Evolutionary conservation across 1,140 invertebrate genomes (phyloP).

Genomic region (Drosophila fuyamai): DNA sequence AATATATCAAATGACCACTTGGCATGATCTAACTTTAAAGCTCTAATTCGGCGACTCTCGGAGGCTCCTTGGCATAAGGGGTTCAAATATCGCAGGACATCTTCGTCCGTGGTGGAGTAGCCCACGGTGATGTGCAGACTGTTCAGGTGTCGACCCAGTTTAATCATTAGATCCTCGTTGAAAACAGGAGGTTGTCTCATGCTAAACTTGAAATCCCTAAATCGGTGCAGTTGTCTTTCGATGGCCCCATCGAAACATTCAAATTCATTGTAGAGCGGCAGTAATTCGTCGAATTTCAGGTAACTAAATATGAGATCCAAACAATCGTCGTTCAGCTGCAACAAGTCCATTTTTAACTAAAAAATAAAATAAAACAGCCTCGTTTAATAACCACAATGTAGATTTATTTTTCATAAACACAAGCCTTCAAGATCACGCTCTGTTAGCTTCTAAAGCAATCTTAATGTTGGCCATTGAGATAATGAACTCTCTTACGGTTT

Average conservation of each 20-base stretch:
- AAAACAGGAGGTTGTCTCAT: conserved; percentile 54
- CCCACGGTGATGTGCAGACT: conserved; percentile 60
- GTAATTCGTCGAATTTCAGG: conserved; percentile 45
- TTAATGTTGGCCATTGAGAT: neutral
- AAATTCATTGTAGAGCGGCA: conserved; percentile 25
- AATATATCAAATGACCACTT: conserved; percentile 36
- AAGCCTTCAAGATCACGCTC: neutral
- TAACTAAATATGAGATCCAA: conserved; percentile 54
- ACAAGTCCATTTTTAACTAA: conserved; percentile 8
- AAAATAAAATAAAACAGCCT: conserved; percentile 1
- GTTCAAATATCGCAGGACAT: conserved; percentile 18
- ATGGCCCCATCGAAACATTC: conserved; percentile 46
- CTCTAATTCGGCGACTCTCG: conserved; percentile 19
- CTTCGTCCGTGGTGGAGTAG: conserved; percentile 33
- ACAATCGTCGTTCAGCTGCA: conserved; percentile 54
- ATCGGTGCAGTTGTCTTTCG: conserved; percentile 49
- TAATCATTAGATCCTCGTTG: conserved; percentile 7
- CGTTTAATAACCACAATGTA: neutral
- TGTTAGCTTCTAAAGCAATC: neutral
- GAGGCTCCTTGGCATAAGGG: conserved; percentile 45
- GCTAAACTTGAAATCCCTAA: conserved; percentile 39
- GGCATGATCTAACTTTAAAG: conserved; percentile 50
- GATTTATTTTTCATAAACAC: neutral
- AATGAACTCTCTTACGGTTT: neutral
- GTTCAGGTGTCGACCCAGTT: conserved; percentile 44